Base-by-base conservation (phyloP, 2,888 invertebrate species). In the Dichetophora obliterata region DNA sequence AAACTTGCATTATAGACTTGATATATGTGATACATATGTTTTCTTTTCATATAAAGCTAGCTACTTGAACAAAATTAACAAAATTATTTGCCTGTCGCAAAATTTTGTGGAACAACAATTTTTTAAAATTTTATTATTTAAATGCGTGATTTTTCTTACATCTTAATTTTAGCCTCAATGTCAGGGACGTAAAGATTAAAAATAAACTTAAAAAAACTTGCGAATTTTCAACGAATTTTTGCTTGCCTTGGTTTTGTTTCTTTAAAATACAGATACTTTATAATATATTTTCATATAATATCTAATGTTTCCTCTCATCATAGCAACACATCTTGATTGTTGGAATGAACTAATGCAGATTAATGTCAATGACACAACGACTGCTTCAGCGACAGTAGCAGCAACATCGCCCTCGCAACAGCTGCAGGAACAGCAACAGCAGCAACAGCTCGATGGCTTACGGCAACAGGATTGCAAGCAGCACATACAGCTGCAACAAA, bases 311-410 rank as follows among this genome's bases (percentile, higher is more conserved):
- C 14, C 37, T 31, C 22, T 54, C 48, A 75, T 75, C 43, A 43
- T 80, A 89, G 88, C 87, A 80, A 78, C 85, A 80, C 89, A 88
- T 84, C 81, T 88, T 79, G 88, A 88, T 84, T 85, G 85, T 77
- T 89, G 89, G 89, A 86, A 83, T 79, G 88, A 88, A 73, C 83
- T 88, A 81, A 81, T 88, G 81, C 87, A 86, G 81, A 88, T 88
- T 77, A 86, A 86, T 79, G 85, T 85, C 76, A 81, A 81, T 73
- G 82, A 84, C 54, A 59, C 54, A 6, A 6, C 71, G 24, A 59
- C 71, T 0, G 22, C 79, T 31, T 63, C 66, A 34, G 37, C 72
- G 6, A 50, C 78, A 31, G n/a, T 77, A 19, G 43, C 78, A 52
- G 80, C 84, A 75, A 81, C 85, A 22, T 78, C 81, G 9, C 75